Percentiles rank a stretch among this genome's conserved stretches.
Evolutionary conservation across 1,140 invertebrate genomes (phyloP).

Genomic region (Neodiprion virginianus): DNA sequence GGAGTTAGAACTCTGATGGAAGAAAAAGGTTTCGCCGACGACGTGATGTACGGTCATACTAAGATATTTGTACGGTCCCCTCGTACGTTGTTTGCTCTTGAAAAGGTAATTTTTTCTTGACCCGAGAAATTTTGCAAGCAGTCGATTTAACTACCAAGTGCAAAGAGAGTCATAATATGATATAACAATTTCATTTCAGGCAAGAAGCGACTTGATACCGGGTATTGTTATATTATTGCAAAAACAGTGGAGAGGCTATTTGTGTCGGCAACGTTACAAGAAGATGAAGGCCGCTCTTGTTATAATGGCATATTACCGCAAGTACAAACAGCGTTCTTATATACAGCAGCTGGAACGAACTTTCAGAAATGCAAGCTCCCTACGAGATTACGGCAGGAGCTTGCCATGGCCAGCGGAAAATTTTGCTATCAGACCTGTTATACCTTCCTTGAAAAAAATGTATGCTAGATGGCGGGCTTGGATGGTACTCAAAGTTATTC

Average conservation of each 20-base stretch:
- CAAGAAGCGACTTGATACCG: constrained; percentile 82
- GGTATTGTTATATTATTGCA: constrained; percentile 91
- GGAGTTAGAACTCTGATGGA: constrained; percentile 84
- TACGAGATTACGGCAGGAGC: constrained; percentile 79
- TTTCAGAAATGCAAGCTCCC: constrained; percentile 67
- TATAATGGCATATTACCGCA: constrained; percentile 85
- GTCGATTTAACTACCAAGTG: neutral
- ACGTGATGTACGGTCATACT: constrained; percentile 93
- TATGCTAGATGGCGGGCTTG: constrained; percentile 85
- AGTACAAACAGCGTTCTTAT: constrained; percentile 85
- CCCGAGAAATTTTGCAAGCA: constrained; percentile 6
- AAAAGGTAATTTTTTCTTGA: constrained; percentile 66
- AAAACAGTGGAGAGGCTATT: constrained; percentile 88
- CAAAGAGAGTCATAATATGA: neutral
- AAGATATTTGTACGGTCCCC: constrained; percentile 95
- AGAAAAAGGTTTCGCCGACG: constrained; percentile 77
- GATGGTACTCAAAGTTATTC: constrained; percentile 84
- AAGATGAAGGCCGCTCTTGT: constrained; percentile 83
- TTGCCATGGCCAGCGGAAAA: constrained; percentile 84
- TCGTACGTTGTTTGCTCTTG: constrained; percentile 86
- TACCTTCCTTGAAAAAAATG: constrained; percentile 68
- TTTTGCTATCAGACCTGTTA: constrained; percentile 67
- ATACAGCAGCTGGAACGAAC: constrained; percentile 71
- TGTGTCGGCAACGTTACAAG: constrained; percentile 81
- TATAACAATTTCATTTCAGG: constrained; percentile 43